Base-by-base conservation (phyloP, 1,140 invertebrate species). In the Nomia melanderi region DNA sequence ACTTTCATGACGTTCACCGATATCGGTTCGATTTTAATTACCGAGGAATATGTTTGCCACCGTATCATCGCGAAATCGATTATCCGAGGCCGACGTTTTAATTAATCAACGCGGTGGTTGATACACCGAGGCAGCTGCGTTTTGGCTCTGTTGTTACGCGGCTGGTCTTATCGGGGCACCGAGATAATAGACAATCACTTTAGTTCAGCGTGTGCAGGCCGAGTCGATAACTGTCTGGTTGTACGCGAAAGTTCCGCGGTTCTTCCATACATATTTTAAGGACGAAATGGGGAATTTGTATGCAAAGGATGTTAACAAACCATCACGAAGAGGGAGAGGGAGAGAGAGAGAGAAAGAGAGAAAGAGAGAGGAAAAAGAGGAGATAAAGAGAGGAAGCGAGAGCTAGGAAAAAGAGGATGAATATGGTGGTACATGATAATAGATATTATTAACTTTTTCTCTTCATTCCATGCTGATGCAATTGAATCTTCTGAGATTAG, bases 11-110 rank as follows among this genome's bases (percentile, higher is more conserved):
- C 44, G 66, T 31, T 60, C 54, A 14, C 31, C 63, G 50, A 62
- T 77, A 70, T 70, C 41, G 64, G 66, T 12, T 23, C 57, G 57
- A 75, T 67, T 77, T 77, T 71, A 70, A 77, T 77, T 70, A 70
- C 70, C 66, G 66, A 20, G 41, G 64, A 71, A 77, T 70, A 77
- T 71, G 74, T 62, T 75, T 67, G 63, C 64, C 39, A 56, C 20
- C 36, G 39, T 59, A 44, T 44, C 14, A 12, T 23, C 64, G 53
- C 29, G 64, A 27, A 67, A 67, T 75, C 54, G 64, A 75, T 75
- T 75, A 76, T 76, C 31, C 64, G n/a, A 3, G n/a, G 41, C 36
- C 54, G 39, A 39, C 72, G 39, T 56, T 74, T 75, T 67, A 67
- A 67, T 75, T 75, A 67, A 75, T 75, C 63, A 67, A 67, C 64